Base-by-base conservation (phyloP, 2,888 invertebrate genomes). In the Acleris literana region DNA sequence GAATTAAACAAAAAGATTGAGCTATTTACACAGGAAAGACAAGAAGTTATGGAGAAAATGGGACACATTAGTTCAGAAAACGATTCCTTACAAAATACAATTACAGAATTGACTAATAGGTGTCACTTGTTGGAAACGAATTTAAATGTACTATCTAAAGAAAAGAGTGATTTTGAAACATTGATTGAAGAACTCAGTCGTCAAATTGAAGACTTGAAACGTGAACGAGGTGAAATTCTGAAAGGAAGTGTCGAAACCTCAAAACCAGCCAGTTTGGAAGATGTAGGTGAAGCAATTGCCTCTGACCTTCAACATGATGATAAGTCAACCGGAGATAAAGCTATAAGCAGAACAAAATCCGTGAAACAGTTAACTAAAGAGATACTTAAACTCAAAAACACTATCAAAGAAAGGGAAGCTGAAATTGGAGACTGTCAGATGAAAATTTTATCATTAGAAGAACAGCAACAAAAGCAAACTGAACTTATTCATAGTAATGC, bases 31-130 rank as follows among this genome's bases (percentile, higher is more conserved):
- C 93, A 93, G 69, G 96, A 96, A 85, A 92, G 95, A 48, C 93
- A 95, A 72, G 95, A 95, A 84, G 94, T 95, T 1, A 93, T 95
- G 86, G 94, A 94, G 70, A 95, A 95, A 87, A 94, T 95, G 93
- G 94, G 93, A 81, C 91, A 88, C 70, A 83, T 95, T n/a, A 93
- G 87, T 65, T 77, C 85, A 11, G 95, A 95, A 87, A 95, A 95
- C 82, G 92, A 93, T 68, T 84, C 92, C 43, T 83, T 95, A 56
- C 84, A 87, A 49, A 74, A 90, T 60, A 90, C 92, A 76, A 86
- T 94, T 54, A 85, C 90, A 56, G 91, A 93, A 69, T 78, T 94
- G 51, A 92, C 88, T 65, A 87, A 86, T 22, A 93, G 94, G 73
- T 94, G 94, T 72, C 87, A 84, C 67, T 77, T 80, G 61, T 78